Conservation (phyloP, 2,797 vertebrate genomes). For the Pygocentrus nattereri region DNA sequence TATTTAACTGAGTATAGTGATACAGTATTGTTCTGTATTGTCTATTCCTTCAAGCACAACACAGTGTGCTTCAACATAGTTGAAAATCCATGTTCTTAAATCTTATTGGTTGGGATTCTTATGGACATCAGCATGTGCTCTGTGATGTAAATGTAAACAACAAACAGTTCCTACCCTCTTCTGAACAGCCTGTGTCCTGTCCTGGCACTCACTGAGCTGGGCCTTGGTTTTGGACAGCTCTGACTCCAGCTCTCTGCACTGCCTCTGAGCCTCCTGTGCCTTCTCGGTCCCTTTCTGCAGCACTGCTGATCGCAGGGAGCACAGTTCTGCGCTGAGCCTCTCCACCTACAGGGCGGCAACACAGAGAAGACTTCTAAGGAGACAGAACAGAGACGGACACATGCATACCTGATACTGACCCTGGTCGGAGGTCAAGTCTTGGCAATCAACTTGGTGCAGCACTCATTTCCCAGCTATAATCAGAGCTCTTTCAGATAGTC, state of each 20-base stretch:
- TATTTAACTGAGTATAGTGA: too few relatives aligned
- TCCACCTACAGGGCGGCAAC: slow-evolving; percentile 57
- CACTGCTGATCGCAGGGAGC: slow-evolving; percentile 31
- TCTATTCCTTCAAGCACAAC: too few relatives aligned
- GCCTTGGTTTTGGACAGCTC: slow-evolving; percentile 50
- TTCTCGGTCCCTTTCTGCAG: slow-evolving; percentile 45
- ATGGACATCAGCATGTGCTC: too few relatives aligned
- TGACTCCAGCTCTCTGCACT: slow-evolving; percentile 51
- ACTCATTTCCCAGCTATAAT: slow-evolving; percentile 48
- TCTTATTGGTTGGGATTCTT: too few relatives aligned
- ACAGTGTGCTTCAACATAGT: too few relatives aligned
- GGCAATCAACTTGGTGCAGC: slow-evolving; percentile 45
- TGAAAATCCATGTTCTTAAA: too few relatives aligned
- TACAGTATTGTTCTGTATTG: too few relatives aligned
- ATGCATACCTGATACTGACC: slow-evolving; percentile 48
- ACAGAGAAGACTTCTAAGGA: slow-evolving; percentile 27
- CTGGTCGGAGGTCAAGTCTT: slow-evolving; percentile 50
- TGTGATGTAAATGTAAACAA: too few relatives aligned
- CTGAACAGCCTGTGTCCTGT: slow-evolving; percentile 39
- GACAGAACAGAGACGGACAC: slow-evolving; percentile 19
- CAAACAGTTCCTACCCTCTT: slow-evolving; percentile 50
- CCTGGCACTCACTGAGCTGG: slow-evolving; percentile 49
- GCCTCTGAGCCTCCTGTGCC: slow-evolving; percentile 33
- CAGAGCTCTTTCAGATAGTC: slow-evolving; percentile 34
- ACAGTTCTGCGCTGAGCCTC: slow-evolving; percentile 50